Evolutionary conservation across 2,797 vertebrate genomes (phyloP).

Genomic region (Ciconia nigra): DNA sequence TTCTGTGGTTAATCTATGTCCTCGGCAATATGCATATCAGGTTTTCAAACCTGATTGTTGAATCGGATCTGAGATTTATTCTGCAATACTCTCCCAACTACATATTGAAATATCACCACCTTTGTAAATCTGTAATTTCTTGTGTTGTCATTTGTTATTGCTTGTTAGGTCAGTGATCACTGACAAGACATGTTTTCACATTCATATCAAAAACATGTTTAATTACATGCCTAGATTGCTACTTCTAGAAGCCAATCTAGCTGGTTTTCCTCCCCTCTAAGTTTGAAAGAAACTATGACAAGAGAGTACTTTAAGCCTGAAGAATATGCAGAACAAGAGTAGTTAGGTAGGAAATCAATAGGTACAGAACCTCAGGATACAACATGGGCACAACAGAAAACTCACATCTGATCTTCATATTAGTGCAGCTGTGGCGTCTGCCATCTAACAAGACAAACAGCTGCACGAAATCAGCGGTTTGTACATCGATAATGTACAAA

Average conservation of each 20-base stretch:
- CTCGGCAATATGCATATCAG: rapidly evolving
- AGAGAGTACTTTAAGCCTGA: background rate
- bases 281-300: background rate
- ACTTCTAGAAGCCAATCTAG: background rate
- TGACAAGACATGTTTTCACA: background rate
- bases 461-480: background rate
- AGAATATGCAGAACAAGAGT: background rate
- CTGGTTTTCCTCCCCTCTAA: background rate
- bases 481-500: background rate
- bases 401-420: background rate
- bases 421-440: background rate
- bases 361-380: background rate
- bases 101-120: background rate
- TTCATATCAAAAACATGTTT: background rate
- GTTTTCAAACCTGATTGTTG: background rate
- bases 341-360: background rate
- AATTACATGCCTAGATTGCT: background rate
- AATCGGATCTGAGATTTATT: background rate
- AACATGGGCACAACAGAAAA: background rate
- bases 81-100: background rate
- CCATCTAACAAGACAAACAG: background rate
- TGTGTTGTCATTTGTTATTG: background rate
- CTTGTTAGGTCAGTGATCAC: background rate
- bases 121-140: background rate
- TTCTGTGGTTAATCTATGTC: background rate